A percentile compares a stretch with the other conserved stretches of the same genome.
Conservation (phyloP, 2,797 vertebrate species). For the Rhynchonycteris naso region DNA sequence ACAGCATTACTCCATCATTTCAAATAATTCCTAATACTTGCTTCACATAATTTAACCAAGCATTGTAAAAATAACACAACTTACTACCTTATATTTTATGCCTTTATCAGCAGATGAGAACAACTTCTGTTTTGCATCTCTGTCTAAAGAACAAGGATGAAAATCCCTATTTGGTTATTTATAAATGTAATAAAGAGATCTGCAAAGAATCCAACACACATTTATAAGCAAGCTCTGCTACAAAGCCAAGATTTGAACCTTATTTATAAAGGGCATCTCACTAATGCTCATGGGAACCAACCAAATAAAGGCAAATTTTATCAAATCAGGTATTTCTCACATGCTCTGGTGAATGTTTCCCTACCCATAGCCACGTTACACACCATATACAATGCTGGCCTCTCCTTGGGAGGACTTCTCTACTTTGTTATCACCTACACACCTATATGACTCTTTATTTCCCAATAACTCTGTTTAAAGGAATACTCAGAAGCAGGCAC, state of each 20-base stretch:
- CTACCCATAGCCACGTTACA: constrained; percentile 4
- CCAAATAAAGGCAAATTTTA: constrained; percentile 3
- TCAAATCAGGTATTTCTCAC: neutral
- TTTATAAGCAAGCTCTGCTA: constrained; percentile 37
- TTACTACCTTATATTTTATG: constrained; percentile 34
- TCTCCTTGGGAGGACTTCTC: neutral
- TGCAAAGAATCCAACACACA: constrained; percentile 37
- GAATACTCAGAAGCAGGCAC: constrained; percentile 62
- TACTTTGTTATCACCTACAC: constrained; percentile 33
- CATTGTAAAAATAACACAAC: constrained; percentile 44
- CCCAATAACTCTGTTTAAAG: constrained; percentile 54
- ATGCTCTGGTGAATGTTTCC: constrained; percentile 10
- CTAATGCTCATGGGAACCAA: neutral
- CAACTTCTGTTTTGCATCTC: constrained; percentile 24
- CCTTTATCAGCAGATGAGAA: constrained; percentile 48
- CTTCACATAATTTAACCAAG: constrained; percentile 50
- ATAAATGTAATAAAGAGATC: constrained; percentile 45
- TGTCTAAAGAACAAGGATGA: neutral
- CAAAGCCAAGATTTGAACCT: constrained; percentile 49
- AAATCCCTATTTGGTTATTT: constrained; percentile 50
- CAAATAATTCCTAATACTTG: constrained; percentile 54
- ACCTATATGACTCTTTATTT: constrained; percentile 4
- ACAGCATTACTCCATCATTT: constrained; percentile 20
- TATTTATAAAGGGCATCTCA: constrained; percentile 56
- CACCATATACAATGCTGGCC: neutral